phyloP scores from a whole-genome alignment of 2,797 vertebrate genomes.

The Odontamblyopus lacepedii region DNA sequence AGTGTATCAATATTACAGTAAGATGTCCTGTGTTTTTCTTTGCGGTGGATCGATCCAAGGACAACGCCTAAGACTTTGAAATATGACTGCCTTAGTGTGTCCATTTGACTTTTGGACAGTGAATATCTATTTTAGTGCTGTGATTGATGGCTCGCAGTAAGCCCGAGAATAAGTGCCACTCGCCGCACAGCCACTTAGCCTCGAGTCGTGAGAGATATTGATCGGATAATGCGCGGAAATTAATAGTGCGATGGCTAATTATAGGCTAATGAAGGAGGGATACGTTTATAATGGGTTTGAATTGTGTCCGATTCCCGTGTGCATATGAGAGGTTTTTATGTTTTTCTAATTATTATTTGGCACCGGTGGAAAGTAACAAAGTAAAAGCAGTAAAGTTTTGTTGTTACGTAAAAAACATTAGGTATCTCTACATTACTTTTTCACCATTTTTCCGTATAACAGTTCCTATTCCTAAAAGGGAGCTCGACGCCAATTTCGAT shows the following conservation, averaged over 20 bases:
- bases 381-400: no score
- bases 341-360: no score
- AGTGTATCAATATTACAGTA: not conserved
- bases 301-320: no score
- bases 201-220: slow-evolving; percentile 58
- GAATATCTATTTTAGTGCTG: slow-evolving; percentile 44
- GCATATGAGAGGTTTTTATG: no score
- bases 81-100: slow-evolving; percentile 14
- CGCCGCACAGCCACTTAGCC: slow-evolving; percentile 50
- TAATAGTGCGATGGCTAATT: slow-evolving; percentile 65
- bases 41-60: slow-evolving; percentile 11
- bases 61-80: slow-evolving; percentile 8
- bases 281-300: slow-evolving; percentile 35
- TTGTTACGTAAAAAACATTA: no score
- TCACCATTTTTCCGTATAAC: no score
- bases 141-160: slow-evolving; percentile 62
- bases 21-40: slow-evolving; percentile 20
- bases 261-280: slow-evolving; percentile 40
- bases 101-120: slow-evolving; percentile 8
- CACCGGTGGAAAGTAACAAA: no score
- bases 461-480: no score
- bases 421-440: no score
- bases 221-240: slow-evolving; percentile 63
- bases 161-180: slow-evolving; percentile 40
- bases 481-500: no score